phyloP scores from a whole-genome alignment of 1,140 invertebrate genomes.

The Zophobas atratus region DNA sequence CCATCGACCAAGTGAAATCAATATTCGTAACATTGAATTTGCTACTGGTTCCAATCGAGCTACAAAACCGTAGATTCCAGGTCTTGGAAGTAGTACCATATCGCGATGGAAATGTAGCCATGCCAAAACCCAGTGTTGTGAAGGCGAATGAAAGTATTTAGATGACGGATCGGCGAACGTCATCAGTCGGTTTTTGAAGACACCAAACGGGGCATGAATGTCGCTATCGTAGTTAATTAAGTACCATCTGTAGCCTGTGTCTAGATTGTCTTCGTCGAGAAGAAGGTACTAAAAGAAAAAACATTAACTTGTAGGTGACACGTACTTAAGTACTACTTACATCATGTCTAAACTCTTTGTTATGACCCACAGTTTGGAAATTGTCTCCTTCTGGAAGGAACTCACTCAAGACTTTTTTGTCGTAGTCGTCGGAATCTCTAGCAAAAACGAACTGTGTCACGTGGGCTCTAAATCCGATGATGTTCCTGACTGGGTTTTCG shows the following conservation, averaged over 20 bases:
- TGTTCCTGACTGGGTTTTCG: slow-evolving; percentile 58
- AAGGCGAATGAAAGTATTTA: slow-evolving; percentile 23
- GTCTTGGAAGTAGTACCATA: too few relatives aligned
- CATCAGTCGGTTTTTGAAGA: not conserved
- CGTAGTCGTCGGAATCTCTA: slow-evolving; percentile 56
- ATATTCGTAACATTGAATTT: too few relatives aligned
- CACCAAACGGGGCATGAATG: not conserved
- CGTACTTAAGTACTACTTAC: slow-evolving; percentile 53
- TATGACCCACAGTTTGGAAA: slow-evolving; percentile 60
- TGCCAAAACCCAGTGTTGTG: too few relatives aligned
- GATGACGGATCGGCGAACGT: not conserved
- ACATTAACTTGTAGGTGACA: not conserved
- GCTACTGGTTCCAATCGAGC: too few relatives aligned
- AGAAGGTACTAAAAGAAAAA: slow-evolving; percentile 52
- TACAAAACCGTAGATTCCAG: too few relatives aligned
- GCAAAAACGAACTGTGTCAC: slow-evolving; percentile 62
- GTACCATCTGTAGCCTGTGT: slow-evolving; percentile 62
- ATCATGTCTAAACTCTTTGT: slow-evolving; percentile 57
- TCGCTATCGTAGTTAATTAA: slow-evolving; percentile 59
- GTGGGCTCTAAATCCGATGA: slow-evolving; percentile 58
- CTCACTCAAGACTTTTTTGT: slow-evolving; percentile 58
- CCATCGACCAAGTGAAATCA: too few relatives aligned
- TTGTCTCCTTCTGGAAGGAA: slow-evolving; percentile 62
- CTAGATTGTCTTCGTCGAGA: slow-evolving; percentile 55
- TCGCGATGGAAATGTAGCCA: too few relatives aligned